Evolutionary conservation across 2,113 vertebrate genomes (phyloP).

Genomic region (Sula dactylatra): DNA sequence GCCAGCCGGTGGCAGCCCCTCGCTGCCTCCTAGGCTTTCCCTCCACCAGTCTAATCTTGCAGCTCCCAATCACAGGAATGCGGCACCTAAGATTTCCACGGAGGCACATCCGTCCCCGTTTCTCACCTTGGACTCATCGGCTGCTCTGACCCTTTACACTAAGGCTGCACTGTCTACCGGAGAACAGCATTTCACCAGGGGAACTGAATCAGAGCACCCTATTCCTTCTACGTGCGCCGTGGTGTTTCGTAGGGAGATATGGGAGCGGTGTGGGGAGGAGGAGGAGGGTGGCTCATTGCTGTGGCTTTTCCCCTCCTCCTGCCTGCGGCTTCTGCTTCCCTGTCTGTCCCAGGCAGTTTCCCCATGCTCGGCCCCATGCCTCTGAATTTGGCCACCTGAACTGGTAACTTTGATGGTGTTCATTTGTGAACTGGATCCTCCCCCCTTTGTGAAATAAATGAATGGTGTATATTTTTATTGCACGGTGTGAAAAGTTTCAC

Average conservation of each 20-base stretch:
- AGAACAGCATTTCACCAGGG: not conserved
- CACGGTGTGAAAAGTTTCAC: not conserved
- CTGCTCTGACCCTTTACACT: not conserved
- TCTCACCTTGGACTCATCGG: not conserved
- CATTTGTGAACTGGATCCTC: not conserved
- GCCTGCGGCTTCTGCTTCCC: not conserved
- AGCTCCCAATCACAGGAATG: not conserved
- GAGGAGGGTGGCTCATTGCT: not conserved
- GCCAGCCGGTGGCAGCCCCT: not conserved
- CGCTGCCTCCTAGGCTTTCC: not conserved
- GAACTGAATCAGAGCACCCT: not conserved
- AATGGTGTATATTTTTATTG: not conserved
- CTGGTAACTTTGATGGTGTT: rapidly evolving
- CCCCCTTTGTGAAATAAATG: not conserved
- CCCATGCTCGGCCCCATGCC: rapidly evolving
- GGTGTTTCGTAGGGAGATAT: not conserved
- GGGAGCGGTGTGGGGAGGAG: rapidly evolving
- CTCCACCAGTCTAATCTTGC: not conserved
- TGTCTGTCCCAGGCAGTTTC: not conserved
- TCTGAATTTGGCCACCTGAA: not conserved
- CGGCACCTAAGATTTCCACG: not conserved
- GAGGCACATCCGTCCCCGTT: not conserved
- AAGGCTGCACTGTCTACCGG: not conserved
- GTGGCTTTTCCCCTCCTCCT: not conserved
- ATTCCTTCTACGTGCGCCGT: rapidly evolving